phyloP scores from a whole-genome alignment of 2,888 invertebrate species.

The Philopedon plagiatum region DNA sequence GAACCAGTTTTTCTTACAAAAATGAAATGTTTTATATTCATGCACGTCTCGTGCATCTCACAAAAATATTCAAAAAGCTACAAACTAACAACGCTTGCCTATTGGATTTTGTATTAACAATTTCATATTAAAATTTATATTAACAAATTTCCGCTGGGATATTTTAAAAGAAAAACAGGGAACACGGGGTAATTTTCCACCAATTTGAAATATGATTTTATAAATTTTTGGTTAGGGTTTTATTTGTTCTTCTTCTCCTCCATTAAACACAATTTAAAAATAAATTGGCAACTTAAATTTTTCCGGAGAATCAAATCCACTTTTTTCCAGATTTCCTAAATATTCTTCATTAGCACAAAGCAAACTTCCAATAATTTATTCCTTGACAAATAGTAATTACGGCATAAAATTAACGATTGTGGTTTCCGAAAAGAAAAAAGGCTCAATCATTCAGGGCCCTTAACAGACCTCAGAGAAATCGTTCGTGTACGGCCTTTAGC shows the following conservation, averaged over 20 bases:
- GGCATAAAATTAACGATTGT: constrained; percentile 46
- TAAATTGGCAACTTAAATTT: background rate
- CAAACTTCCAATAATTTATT: constrained; percentile 31
- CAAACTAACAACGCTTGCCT: too few species aligned
- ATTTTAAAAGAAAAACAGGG: background rate
- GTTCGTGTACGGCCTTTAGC: constrained; percentile 37
- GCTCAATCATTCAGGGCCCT: constrained; percentile 35
- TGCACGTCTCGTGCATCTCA: too few species aligned
- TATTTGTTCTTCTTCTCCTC: background rate
- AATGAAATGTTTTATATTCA: too few species aligned
- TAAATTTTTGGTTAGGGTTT: background rate
- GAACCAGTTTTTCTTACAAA: too few species aligned
- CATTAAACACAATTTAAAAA: constrained; percentile 2
- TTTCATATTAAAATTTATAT: too few species aligned
- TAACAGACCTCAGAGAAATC: constrained; percentile 44
- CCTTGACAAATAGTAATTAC: constrained; percentile 46
- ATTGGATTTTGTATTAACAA: too few species aligned
- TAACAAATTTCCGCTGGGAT: too few species aligned
- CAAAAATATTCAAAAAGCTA: too few species aligned
- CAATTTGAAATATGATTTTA: background rate
- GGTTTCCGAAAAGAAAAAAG: constrained; percentile 39
- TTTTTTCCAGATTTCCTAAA: constrained; percentile 14
- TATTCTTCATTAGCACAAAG: constrained; percentile 17
- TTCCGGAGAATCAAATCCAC: constrained; percentile 1
- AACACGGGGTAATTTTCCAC: background rate